These are phyloP conservation scores for Bubo blakistoni DNA, from an alignment of 2,113 vertebrate species.

Conservation along the genomic window DNA sequence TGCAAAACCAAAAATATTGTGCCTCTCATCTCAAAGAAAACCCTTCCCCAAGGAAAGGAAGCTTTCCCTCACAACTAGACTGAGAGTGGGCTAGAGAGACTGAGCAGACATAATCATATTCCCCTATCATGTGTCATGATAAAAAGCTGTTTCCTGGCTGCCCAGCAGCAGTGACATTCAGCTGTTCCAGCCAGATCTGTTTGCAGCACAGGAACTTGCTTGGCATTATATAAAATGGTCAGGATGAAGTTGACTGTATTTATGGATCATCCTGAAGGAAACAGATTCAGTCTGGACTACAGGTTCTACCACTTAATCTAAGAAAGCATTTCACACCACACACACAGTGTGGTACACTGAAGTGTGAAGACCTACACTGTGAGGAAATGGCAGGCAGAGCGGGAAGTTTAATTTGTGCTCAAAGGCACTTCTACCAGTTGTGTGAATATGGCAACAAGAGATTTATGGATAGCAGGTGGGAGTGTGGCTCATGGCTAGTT, in stretches of 20 bases:
- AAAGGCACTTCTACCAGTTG: background rate
- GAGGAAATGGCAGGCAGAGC: background rate
- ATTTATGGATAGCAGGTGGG: background rate
- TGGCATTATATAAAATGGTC: background rate
- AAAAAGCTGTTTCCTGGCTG: background rate
- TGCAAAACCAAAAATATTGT: background rate
- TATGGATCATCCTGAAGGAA: background rate
- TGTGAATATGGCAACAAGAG: background rate
- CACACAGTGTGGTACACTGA: rapidly evolving
- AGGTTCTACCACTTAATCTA: background rate
- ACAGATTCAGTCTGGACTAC: background rate
- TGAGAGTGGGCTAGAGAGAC: background rate
- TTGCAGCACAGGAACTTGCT: background rate
- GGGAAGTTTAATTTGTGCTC: background rate
- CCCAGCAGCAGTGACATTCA: background rate
- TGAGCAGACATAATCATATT: background rate
- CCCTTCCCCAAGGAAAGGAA: background rate
- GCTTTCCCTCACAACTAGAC: background rate
- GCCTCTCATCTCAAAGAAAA: background rate
- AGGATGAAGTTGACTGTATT: background rate
- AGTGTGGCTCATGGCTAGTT: background rate
- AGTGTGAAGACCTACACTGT: background rate
- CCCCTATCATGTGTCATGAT: background rate
- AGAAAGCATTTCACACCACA: background rate
- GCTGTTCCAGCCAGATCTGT: background rate